Evolutionary conservation across 2,113 vertebrate species (phyloP).

Genomic region (Chauna torquata): DNA sequence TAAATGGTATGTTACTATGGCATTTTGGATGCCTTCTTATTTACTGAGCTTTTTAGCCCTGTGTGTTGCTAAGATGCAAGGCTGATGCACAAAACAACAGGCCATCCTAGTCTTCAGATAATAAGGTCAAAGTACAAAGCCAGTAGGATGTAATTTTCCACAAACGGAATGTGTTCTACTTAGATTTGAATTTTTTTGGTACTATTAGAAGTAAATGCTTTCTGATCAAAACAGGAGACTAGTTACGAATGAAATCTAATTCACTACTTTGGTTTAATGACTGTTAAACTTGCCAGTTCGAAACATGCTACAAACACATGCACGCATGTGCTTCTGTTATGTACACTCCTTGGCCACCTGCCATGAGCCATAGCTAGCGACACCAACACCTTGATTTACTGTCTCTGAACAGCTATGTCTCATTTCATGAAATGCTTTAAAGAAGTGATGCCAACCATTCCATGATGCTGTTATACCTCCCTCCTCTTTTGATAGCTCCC

Average conservation of each 20-base stretch:
- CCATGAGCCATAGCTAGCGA: background rate
- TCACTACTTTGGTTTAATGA: background rate
- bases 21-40: slow-evolving; percentile 51
- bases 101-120: background rate
- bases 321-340: background rate
- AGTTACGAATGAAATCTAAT: background rate
- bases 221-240: background rate
- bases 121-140: background rate
- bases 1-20: slow-evolving; percentile 50
- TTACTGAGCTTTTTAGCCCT: slow-evolving; percentile 8
- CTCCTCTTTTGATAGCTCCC: slow-evolving; percentile 63
- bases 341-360: background rate
- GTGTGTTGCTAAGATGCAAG: slow-evolving; percentile 61
- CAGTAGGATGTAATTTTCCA: background rate
- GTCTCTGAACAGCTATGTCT: slow-evolving; percentile 30
- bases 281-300: background rate
- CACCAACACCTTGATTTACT: slow-evolving; percentile 32
- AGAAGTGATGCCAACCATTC: slow-evolving; percentile 60
- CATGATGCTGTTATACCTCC: slow-evolving; percentile 65
- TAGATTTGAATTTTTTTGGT: background rate
- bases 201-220: background rate
- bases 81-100: slow-evolving; percentile 36
- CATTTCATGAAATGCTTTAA: background rate
- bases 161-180: background rate
- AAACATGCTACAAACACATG: background rate